These are phyloP conservation scores for Clostera curtula DNA, from an alignment of 2,888 invertebrate genomes.

Conservation along the genomic window DNA sequence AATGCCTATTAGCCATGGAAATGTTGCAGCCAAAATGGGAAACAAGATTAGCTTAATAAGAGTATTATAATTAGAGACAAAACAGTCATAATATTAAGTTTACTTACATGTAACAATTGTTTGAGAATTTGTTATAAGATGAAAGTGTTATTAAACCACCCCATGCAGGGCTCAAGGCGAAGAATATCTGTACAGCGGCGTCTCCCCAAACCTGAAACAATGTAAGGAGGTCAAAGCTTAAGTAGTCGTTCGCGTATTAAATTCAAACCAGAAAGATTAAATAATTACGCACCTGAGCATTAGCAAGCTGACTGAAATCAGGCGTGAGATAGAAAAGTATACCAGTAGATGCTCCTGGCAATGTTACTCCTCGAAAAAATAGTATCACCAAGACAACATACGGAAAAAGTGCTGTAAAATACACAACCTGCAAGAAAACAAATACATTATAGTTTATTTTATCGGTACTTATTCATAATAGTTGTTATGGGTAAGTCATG, in stretches of 20 bases:
- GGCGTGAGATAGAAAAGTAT: conserved; percentile 87
- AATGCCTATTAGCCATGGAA: too few relatives aligned
- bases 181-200: conserved; percentile 91
- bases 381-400: conserved; percentile 84
- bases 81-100: too few relatives aligned
- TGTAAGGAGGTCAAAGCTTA: neutral
- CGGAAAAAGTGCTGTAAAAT: conserved; percentile 85
- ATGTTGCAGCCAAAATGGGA: too few relatives aligned
- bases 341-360: conserved; percentile 86
- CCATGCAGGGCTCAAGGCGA: conserved; percentile 90
- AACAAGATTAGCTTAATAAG: too few relatives aligned
- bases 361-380: conserved; percentile 84
- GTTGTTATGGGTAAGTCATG: neutral
- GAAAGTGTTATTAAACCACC: conserved; percentile 90
- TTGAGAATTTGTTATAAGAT: conserved; percentile 89
- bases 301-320: conserved; percentile 81
- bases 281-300: conserved; percentile 74
- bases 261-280: too few relatives aligned
- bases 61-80: neutral
- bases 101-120: conserved; percentile 84
- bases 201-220: conserved; percentile 82
- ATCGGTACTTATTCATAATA: neutral
- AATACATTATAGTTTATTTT: neutral
- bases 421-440: conserved; percentile 74
- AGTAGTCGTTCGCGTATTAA: neutral